phyloP scores from a whole-genome alignment of 2,888 invertebrate genomes.

The Cephalotes varians region DNA sequence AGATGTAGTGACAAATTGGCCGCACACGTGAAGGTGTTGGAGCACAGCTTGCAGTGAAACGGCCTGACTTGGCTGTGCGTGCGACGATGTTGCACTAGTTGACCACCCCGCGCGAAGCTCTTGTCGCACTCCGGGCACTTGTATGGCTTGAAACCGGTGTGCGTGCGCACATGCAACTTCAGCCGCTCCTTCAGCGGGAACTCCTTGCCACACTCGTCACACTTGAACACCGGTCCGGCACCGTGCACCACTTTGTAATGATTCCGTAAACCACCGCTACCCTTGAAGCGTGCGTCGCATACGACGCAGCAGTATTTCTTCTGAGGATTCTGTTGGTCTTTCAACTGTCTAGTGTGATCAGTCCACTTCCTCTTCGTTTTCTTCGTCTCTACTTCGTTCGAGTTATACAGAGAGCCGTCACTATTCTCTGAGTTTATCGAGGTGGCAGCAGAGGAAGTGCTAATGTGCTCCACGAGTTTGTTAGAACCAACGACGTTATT shows the following conservation, averaged over 20 bases:
- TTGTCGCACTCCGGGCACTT: constrained; percentile 89
- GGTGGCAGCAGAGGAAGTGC: neutral
- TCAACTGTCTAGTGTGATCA: constrained; percentile 10
- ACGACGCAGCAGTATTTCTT: constrained; percentile 82
- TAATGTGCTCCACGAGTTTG: neutral
- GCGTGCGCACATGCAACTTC: constrained; percentile 90
- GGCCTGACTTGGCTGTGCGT: constrained; percentile 92
- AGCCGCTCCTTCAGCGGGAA: constrained; percentile 93
- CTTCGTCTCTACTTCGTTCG: neutral
- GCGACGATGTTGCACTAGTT: constrained; percentile 91
- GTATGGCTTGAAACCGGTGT: constrained; percentile 91
- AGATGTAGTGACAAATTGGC: constrained; percentile 86
- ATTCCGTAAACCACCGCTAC: constrained; percentile 83
- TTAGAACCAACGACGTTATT: constrained; percentile 75
- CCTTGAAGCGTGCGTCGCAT: constrained; percentile 83
- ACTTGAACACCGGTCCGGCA: constrained; percentile 87
- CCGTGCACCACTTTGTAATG: constrained; percentile 84
- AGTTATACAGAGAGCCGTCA: neutral
- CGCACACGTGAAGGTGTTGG: constrained; percentile 89
- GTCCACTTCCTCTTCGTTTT: constrained; percentile 30
- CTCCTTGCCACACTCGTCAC: constrained; percentile 91
- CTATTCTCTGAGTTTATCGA: neutral
- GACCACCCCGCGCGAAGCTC: constrained; percentile 91
- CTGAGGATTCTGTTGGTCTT: constrained; percentile 46
- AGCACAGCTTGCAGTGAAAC: constrained; percentile 91